phyloP scores from a whole-genome alignment of 2,113 vertebrate species.

The Podarcis muralis region DNA sequence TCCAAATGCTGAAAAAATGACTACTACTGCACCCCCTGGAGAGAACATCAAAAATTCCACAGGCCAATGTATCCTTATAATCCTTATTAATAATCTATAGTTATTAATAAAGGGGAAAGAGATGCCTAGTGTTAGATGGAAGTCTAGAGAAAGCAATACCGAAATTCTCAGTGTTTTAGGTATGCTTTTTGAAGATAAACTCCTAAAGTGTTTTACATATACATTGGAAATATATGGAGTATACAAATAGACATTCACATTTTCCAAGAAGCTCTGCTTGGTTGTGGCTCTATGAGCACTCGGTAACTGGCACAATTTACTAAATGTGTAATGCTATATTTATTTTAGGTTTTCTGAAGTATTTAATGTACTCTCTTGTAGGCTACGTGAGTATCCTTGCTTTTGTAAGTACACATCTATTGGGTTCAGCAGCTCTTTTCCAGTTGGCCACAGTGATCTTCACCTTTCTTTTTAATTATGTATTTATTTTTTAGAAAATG shows the following conservation, averaged over 20 bases:
- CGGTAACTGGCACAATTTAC: background rate
- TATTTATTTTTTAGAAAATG: background rate
- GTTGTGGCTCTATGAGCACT: background rate
- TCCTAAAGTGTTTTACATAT: background rate
- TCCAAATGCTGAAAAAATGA: constrained; percentile 90
- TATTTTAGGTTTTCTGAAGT: too few relatives aligned
- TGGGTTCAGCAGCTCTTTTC: too few relatives aligned
- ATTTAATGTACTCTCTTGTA: too few relatives aligned
- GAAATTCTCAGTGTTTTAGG: background rate
- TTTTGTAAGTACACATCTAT: background rate
- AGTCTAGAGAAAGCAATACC: background rate
- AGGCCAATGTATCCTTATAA: constrained; percentile 91
- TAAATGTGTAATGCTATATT: too few relatives aligned
- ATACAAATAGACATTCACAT: background rate
- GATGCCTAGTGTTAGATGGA: background rate
- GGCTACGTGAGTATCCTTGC: background rate
- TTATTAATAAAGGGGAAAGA: accelerated
- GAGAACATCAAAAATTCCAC: constrained; percentile 85
- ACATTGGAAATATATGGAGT: background rate
- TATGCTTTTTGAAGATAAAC: background rate
- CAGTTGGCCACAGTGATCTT: too few relatives aligned
- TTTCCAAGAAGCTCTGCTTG: background rate
- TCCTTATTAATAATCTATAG: too few relatives aligned
- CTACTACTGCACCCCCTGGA: constrained; percentile 90
- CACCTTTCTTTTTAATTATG: background rate